Conservation (phyloP, 37 sponge, comb jelly and placozoan genomes). For the Beroe ovata region DNA sequence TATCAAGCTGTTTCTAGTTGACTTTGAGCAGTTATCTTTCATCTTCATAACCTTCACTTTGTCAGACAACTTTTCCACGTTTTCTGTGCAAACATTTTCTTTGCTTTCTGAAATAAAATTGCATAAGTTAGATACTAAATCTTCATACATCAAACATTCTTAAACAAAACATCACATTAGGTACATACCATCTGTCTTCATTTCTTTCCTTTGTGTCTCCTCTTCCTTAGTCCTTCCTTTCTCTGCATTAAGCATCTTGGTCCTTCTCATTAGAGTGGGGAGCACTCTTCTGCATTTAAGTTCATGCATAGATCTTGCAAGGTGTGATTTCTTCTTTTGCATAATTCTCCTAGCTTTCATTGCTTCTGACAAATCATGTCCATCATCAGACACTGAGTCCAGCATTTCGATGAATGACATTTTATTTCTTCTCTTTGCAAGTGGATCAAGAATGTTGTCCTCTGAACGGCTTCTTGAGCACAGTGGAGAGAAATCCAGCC, state of each 20-base stretch:
- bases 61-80: neutral
- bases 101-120: neutral
- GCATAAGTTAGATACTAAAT: too few relatives aligned
- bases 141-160: too few relatives aligned
- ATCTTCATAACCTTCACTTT: constrained; percentile 47
- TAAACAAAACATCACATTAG: neutral
- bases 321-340: constrained; percentile 26
- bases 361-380: neutral
- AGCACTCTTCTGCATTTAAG: constrained; percentile 34
- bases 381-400: constrained; percentile 21
- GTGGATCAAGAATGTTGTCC: neutral
- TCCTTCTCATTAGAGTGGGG: constrained; percentile 3
- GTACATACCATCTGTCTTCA: neutral
- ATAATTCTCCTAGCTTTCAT: neutral
- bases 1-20: constrained; percentile 1
- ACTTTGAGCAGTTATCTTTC: constrained; percentile 20
- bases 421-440: constrained; percentile 4
- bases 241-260: constrained; percentile 8
- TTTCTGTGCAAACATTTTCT: neutral
- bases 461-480: constrained; percentile 18
- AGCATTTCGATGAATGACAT: constrained; percentile 18
- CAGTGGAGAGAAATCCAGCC: constrained; percentile 25
- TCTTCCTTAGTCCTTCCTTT: too few relatives aligned
- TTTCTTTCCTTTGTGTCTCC: neutral
- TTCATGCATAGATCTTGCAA: constrained; percentile 18